Evolutionary conservation across 2,888 invertebrate species (phyloP), one percentile per base, ranked within the genome.

Genomic region (Caenorhabditis afra): DNA sequence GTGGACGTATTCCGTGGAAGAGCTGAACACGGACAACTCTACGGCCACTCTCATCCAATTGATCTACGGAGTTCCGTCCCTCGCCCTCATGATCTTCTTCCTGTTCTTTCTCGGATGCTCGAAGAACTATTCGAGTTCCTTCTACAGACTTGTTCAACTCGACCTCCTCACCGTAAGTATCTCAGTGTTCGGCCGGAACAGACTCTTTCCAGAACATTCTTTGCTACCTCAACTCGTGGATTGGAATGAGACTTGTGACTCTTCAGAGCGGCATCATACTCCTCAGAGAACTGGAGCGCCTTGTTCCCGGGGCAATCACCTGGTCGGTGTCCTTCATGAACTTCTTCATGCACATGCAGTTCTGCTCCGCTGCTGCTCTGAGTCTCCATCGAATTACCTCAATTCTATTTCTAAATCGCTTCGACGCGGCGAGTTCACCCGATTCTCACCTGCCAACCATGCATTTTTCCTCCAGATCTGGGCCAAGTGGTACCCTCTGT

Each of bases 261-360:
- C 20, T 22, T 12, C 14, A 18, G 7, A 10, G 1, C 1, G 47
- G 66, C 0, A 52, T 29, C 3, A 4, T 14, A 2, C 39, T 44
- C 35, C 22, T 37, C 1, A 29, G 35, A 35, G 12, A 1, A 1
- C 16, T 55, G 0, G 20, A 35, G 10, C 1, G 29, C 1, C 10
- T 12, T 4, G 1, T 67, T 10, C 58, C 67, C 1, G 23, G 41
- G 4, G 1, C 20, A 0, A 50, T 16, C 16, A 58, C 20, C n/a
- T 14, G 55, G 1, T 49, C 49, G 7, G 18, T 8, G 16, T 23
- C 14, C 12, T 7, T 70, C 8, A 23, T 52, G 12, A 49, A 47
- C 18, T 70, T 59, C 59, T 70, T 62, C 61, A 53, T 62, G 53
- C 70, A 70, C 16, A 70, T 70, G 68, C 68, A 70, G 5, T 70